These are phyloP conservation scores for Pipistrellus kuhlii DNA, from an alignment of 2,797 vertebrate species.

Conservation along the genomic window DNA sequence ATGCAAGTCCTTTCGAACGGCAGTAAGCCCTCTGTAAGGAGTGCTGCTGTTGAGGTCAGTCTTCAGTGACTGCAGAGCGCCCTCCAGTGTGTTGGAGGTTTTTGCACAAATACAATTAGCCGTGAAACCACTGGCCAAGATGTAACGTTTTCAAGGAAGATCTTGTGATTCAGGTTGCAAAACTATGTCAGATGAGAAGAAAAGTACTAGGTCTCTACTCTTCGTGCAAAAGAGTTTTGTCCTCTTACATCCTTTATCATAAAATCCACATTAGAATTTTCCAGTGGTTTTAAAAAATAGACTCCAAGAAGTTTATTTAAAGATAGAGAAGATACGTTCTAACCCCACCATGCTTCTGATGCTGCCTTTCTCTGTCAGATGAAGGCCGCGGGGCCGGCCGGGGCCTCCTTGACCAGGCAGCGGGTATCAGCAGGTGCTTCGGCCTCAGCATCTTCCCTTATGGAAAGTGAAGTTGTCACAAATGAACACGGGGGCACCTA, in stretches of 20 bases:
- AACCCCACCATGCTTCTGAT: accelerated
- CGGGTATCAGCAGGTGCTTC: neutral
- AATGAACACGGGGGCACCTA: neutral
- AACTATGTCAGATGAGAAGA: neutral
- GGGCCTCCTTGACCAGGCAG: neutral
- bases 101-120: neutral
- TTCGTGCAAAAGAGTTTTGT: neutral
- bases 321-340: neutral
- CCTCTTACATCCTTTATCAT: neutral
- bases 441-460: neutral
- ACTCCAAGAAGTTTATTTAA: neutral
- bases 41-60: neutral
- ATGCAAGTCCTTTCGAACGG: neutral
- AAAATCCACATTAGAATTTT: constrained; percentile 1
- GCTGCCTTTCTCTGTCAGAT: neutral
- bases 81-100: neutral
- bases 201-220: neutral
- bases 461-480: neutral
- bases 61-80: neutral
- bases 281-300: neutral
- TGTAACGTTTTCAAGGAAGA: neutral
- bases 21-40: neutral
- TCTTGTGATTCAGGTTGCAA: neutral
- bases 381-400: accelerated
- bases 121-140: neutral